Evolutionary conservation across 2,888 invertebrate species (phyloP), one percentile per base, ranked within the genome.

Genomic region (Therioaphis trifolii): DNA sequence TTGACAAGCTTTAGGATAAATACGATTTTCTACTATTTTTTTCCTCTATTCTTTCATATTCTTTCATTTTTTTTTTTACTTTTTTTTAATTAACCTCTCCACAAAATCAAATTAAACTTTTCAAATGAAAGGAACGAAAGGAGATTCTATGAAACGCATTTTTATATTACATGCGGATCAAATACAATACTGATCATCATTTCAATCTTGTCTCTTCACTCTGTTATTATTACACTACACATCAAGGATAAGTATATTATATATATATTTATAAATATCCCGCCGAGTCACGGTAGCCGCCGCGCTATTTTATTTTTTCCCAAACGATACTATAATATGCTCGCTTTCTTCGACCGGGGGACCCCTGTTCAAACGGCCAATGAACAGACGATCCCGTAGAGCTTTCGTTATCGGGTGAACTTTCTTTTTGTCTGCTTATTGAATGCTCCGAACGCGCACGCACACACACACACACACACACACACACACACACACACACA

Each of bases 391-490:
- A 46, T 46, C 76, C 61, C 61, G 61, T 27, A 43, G 76, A 76
- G 76, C 76, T 76, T 76, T 76, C 61, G 76, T 63, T 43, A 63
- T 63, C 76, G 76, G 63, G 27, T 46, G 61, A 43, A 27, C 76
- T 76, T 76, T 76, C 76, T 76, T 63, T 63, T 76, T 40, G 35
- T 35, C 74, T 72, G 49, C 52, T 14, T 29, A 49, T 71, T 71
- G 71, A 49, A 49, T 24, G 18, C 12, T n/a, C n/a, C n/a, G n/a
- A n/a, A 18, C 52, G 43, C 49, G n/a, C 72, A n/a, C 72, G 49
- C 27, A 52, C 21, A 46, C 18, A 4, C 49, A 11, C 14, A 15
- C 15, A 14, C 15, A 14, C 46, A 46, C n/a, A n/a, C n/a, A n/a
- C n/a, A n/a, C n/a, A n/a, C n/a, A n/a, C n/a, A n/a, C n/a, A n/a